Evolutionary conservation across 2,113 vertebrate genomes (phyloP).

Genomic region (Macroglossus sobrinus): DNA sequence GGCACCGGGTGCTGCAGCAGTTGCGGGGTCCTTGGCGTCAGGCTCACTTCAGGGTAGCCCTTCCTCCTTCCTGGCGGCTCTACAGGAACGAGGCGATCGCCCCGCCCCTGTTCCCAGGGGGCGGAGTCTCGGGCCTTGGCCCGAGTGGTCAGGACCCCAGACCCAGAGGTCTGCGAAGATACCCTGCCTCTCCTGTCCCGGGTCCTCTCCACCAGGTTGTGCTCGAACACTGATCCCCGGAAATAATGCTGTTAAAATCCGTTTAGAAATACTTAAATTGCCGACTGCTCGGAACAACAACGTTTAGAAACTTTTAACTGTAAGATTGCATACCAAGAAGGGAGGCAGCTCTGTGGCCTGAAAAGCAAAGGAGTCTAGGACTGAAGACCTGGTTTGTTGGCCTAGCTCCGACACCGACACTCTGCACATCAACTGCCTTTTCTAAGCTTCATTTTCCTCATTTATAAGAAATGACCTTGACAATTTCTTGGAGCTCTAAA

Average conservation of each 20-base stretch:
- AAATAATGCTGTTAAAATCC: rapidly evolving
- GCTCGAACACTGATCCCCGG: rapidly evolving
- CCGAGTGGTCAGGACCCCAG: rapidly evolving
- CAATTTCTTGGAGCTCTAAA: background rate
- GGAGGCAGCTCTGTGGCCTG: background rate
- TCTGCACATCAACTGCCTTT: background rate
- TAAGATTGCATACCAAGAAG: too few species aligned
- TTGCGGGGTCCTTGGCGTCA: rapidly evolving
- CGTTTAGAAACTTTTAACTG: background rate
- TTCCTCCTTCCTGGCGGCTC: background rate
- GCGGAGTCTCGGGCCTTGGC: background rate
- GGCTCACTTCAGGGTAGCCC: rapidly evolving
- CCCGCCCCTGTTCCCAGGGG: background rate
- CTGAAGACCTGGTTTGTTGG: background rate
- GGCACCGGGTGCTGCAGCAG: rapidly evolving
- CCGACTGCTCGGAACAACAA: background rate
- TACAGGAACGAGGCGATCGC: background rate
- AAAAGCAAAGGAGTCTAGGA: background rate
- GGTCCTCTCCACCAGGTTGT: rapidly evolving
- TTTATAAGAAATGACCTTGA: background rate
- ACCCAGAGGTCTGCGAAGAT: rapidly evolving
- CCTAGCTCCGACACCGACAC: background rate
- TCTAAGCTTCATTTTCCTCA: background rate
- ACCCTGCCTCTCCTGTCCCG: rapidly evolving
- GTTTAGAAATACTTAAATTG: background rate